phyloP scores from a whole-genome alignment of 1,140 invertebrate species.

The Aphidius gifuensis region DNA sequence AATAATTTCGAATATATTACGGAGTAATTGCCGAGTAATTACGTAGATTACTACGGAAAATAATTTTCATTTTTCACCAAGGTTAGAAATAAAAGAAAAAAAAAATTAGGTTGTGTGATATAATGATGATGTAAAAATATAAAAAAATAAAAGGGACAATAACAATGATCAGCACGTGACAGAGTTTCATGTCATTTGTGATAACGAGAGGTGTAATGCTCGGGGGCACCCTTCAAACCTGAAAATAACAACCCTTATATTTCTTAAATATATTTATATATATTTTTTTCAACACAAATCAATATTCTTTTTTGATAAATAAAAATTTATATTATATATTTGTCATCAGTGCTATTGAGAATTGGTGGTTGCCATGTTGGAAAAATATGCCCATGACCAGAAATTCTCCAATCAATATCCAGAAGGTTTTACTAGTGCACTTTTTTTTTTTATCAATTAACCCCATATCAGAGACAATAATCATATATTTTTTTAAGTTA shows the following conservation, averaged over 20 bases:
- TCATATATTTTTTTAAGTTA: no score
- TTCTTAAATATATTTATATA: not conserved
- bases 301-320: no score
- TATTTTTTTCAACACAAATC: not conserved
- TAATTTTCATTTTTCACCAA: no score
- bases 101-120: not conserved
- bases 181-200: slow-evolving; percentile 19
- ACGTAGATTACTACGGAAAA: no score
- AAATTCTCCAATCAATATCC: slow-evolving; percentile 17
- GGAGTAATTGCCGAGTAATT: no score
- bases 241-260: slow-evolving; percentile 12
- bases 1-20: no score
- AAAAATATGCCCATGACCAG: slow-evolving; percentile 14
- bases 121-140: not conserved
- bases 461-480: not conserved
- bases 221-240: slow-evolving; percentile 8
- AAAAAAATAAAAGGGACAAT: not conserved
- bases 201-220: slow-evolving; percentile 14
- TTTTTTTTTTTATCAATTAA: slow-evolving; percentile 8
- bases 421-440: slow-evolving; percentile 12
- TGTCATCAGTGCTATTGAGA: no score
- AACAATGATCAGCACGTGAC: slow-evolving; percentile 10
- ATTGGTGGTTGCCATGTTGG: no score
- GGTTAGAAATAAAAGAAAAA: not conserved
- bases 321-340: no score